Percentiles rank a stretch among this genome's conserved stretches.
phyloP scores from a whole-genome alignment of 2,113 vertebrate species.

The Lophura nycthemera region DNA sequence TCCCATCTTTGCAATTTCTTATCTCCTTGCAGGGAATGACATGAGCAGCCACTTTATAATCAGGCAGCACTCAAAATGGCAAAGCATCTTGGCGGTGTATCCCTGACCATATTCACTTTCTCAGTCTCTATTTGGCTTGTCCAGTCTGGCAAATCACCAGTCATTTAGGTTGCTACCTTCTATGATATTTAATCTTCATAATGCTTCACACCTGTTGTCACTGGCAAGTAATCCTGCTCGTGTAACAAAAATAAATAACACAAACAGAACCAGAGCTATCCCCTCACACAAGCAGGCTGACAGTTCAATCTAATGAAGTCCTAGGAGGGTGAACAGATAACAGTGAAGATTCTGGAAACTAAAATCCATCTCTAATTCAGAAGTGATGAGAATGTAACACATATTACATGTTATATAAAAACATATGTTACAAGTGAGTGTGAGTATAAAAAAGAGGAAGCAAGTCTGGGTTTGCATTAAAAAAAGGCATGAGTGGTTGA shows the following conservation, averaged over 20 bases:
- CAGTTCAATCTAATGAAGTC: slow-evolving; percentile 1
- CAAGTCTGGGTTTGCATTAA: not conserved
- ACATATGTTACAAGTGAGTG: not conserved
- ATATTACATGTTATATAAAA: not conserved
- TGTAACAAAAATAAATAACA: slow-evolving; percentile 23
- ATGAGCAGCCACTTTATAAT: not conserved
- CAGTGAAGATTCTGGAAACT: not conserved
- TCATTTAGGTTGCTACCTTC: not conserved
- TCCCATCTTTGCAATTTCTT: not conserved
- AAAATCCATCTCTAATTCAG: not conserved
- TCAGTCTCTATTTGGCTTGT: not conserved
- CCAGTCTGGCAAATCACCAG: not conserved
- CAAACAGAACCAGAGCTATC: not conserved
- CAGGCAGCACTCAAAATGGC: not conserved
- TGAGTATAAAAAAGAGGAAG: not conserved
- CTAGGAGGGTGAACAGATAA: not conserved
- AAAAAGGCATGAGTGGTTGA: not conserved
- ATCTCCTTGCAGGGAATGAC: not conserved
- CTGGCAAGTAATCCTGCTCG: not conserved
- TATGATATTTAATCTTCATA: not conserved
- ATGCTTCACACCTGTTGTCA: not conserved
- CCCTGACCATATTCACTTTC: not conserved
- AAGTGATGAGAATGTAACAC: not conserved
- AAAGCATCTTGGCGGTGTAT: not conserved
- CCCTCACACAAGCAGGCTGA: not conserved